Percentiles rank a stretch among this genome's conserved stretches.
Evolutionary conservation across 1,140 invertebrate species (phyloP).

Genomic region (Scaptodrosophila lebanonensis): DNA sequence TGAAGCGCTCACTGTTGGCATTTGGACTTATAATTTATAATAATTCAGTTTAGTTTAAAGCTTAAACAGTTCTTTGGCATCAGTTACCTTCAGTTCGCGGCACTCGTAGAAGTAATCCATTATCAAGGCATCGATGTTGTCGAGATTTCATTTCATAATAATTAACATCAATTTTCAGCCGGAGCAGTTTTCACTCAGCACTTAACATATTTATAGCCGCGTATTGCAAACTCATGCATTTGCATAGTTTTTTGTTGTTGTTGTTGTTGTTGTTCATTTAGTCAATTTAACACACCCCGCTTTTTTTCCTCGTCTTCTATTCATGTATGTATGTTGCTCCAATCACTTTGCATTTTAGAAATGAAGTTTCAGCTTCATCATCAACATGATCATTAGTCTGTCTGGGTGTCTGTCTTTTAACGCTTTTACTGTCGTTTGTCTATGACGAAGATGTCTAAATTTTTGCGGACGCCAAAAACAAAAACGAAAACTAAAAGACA

Average conservation of each 20-base stretch:
- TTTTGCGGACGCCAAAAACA: conserved; percentile 40
- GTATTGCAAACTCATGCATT: conserved; percentile 47
- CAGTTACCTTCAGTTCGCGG: conserved; percentile 57
- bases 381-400: conserved; percentile 18
- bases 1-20: too few species aligned
- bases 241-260: conserved; percentile 56
- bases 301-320: conserved; percentile 21
- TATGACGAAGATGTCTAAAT: conserved; percentile 55
- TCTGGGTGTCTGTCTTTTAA: conserved; percentile 27
- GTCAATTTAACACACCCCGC: too few species aligned
- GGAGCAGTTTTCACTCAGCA: conserved; percentile 48
- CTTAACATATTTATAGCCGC: conserved; percentile 8
- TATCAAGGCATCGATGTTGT: conserved; percentile 41
- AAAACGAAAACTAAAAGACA: too few species aligned
- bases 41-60: too few species aligned
- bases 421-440: conserved; percentile 69
- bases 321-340: conserved; percentile 37
- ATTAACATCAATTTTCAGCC: conserved; percentile 41
- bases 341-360: conserved; percentile 70
- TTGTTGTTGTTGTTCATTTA: conserved; percentile 4
- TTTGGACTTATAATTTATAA: too few species aligned
- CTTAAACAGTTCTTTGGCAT: too few species aligned
- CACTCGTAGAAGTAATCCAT: conserved; percentile 63
- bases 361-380: conserved; percentile 28
- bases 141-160: conserved; percentile 39